Evolutionary conservation across 2,797 vertebrate genomes (phyloP), one percentile per base, ranked within the genome.

Genomic region (Etheostoma perlongum): DNA sequence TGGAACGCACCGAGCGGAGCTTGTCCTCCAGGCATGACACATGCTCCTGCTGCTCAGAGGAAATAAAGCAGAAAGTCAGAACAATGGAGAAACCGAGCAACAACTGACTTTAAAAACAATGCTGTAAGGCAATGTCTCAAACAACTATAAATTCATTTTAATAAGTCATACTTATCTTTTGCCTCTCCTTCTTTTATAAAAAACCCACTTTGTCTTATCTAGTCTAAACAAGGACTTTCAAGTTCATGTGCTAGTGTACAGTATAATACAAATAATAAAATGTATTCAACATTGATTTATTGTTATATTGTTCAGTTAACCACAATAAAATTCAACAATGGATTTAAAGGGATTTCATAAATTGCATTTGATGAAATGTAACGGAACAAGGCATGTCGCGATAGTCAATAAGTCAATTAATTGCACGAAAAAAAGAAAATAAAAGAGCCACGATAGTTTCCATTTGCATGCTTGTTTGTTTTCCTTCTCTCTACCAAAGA

Each of bases 11-110:
- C 2, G 92, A 90, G 60, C 95, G 93, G 44, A 98, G 92, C 94
- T 97, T 99, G 91, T 99, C 97, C 87, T 98, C 96, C 64, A 97
- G 63, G 18, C 95, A 91, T 1, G 92, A 93, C 30, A 95, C 79
- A 3, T 82, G 94, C 74, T 98, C 96, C 89, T 96, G 96, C 98
- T 98, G 88, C 88, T 87, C 82, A 59, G 21, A 61, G 16, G 46
- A 36, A 5, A n/a, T 25, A 14, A 49, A 6, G 14, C 10, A 11
- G 36, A 12, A 12, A 40, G n/a, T 46, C 11, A 49, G 14, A 30
- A 47, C 16, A 14, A 66, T 10, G 36, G 14, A 30, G 46, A 59
- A 60, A 19, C 42, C 6, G 2, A 46, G 21, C 30, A 73, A 6
- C 36, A 40, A 40, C 36, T 18, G 54, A 18, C 12, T 42, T 59